Conservation (phyloP, 2,888 invertebrate genomes). For the Pogonocherus hispidulus region DNA sequence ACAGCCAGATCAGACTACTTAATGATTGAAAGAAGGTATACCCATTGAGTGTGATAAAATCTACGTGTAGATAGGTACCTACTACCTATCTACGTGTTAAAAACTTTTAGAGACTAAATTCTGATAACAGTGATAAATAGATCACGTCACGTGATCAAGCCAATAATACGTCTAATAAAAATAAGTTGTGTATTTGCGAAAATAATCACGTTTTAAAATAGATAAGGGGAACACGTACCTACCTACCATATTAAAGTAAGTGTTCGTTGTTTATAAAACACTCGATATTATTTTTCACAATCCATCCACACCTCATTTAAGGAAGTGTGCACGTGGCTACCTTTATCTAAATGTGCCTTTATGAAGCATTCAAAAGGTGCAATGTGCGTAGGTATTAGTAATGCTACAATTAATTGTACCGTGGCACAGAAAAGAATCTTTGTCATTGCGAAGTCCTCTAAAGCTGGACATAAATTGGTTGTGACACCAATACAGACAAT, state of each 20-base stretch:
- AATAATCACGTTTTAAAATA: neutral
- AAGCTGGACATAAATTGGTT: neutral
- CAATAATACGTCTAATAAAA: no score
- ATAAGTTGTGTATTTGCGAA: neutral
- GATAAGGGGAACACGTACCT: neutral
- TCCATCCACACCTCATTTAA: neutral
- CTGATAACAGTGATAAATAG: no score
- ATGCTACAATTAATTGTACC: no score
- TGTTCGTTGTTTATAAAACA: neutral
- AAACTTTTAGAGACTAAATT: no score
- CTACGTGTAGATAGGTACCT: no score
- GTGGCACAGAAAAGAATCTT: neutral
- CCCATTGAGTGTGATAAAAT: no score
- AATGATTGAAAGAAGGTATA: no score
- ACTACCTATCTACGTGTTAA: no score
- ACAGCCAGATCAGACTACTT: no score
- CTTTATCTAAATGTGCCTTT: neutral
- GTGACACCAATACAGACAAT: neutral
- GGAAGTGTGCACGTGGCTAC: neutral
- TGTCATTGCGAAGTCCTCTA: neutral
- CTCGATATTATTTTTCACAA: conserved; percentile 3
- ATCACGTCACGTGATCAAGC: no score
- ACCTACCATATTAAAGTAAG: neutral
- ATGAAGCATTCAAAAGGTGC: neutral
- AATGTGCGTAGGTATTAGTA: neutral